Percentiles rank a stretch among this genome's conserved stretches.
phyloP scores from a whole-genome alignment of 2,113 vertebrate genomes.

The Kobus ellipsiprymnus region DNA sequence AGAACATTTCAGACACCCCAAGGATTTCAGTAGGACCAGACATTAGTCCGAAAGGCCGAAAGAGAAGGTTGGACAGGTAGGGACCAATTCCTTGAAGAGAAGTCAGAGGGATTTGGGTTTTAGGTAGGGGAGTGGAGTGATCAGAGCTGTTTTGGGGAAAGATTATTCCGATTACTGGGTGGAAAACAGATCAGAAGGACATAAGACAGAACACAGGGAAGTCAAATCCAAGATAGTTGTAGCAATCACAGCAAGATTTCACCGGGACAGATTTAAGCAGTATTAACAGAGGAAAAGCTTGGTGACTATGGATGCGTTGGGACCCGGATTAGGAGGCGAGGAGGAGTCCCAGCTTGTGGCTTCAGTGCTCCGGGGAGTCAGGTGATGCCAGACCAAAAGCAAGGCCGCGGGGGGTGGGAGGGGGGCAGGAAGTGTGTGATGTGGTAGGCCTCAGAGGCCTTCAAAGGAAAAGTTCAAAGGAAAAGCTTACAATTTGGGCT shows the following conservation, averaged over 20 bases:
- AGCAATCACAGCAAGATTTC: neutral
- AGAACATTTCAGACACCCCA: neutral
- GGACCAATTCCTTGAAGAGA: neutral
- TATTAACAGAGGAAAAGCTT: neutral
- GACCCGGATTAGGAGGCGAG: neutral
- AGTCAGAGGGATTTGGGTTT: neutral
- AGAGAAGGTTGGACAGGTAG: neutral
- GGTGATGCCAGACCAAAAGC: neutral
- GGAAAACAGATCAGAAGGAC: neutral
- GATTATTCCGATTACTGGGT: neutral
- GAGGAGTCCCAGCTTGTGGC: neutral
- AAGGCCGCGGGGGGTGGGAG: neutral
- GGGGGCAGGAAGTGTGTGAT: fast-evolving
- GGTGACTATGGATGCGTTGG: neutral
- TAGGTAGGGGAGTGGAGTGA: neutral
- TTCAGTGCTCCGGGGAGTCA: neutral
- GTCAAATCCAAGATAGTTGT: neutral
- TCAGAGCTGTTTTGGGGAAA: neutral
- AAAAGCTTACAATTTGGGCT: neutral
- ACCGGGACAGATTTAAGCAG: neutral
- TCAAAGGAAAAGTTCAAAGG: neutral
- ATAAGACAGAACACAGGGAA: neutral
- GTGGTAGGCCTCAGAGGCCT: neutral
- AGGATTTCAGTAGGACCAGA: neutral
- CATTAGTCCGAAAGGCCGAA: neutral